Evolutionary conservation across 2,797 vertebrate species (phyloP), one percentile per base, ranked within the genome.

Genomic region (Kryptolebias ocellatus): DNA sequence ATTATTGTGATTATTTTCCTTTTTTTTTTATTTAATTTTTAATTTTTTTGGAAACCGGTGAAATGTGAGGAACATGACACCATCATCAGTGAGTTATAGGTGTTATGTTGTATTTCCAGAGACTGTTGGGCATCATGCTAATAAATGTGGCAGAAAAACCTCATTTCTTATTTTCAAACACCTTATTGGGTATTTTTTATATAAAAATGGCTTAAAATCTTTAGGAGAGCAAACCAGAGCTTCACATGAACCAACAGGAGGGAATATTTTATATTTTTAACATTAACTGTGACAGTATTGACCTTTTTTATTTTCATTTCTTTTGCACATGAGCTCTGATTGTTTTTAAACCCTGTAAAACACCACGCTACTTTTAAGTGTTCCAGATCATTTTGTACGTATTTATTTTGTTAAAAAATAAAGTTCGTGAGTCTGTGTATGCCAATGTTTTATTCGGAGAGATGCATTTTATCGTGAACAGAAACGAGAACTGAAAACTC

Each of bases 361-460:
- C 88, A 63, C 76, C 63, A 70, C 83, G 83, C 76, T 80, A 74
- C 70, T 85, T 90, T 81, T 75, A 83, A 78, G 65, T 89, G 86
- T 85, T 74, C 42, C 74, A 76, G 77, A 89, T 86, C 81, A 78
- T 78, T 78, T 67, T 92, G 86, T 91, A 89, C 78, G 90, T 91
- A 91, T 92, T 87, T 93, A 92, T 93, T 94, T 94, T 93, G 78
- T 85, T 87, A 91, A 86, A 89, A 89, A 90, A 86, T 66, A 70
- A 86, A 89, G 78, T 78, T 72, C 62, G 67, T 85, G 67, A 80
- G 62, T 45, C 69, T 67, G 85, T 85, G 81, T 45, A 14, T 1
- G 28, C 72, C 29, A 42, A 1, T 3, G 4, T 24, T 46, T 67
- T 24, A 28, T 70, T 52, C 8, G 16, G 34, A n/a, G 18, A 11